Percentiles rank a stretch among this genome's conserved stretches.
phyloP scores from a whole-genome alignment of 2,888 invertebrate genomes.

The Elaeidobius kamerunicus region DNA sequence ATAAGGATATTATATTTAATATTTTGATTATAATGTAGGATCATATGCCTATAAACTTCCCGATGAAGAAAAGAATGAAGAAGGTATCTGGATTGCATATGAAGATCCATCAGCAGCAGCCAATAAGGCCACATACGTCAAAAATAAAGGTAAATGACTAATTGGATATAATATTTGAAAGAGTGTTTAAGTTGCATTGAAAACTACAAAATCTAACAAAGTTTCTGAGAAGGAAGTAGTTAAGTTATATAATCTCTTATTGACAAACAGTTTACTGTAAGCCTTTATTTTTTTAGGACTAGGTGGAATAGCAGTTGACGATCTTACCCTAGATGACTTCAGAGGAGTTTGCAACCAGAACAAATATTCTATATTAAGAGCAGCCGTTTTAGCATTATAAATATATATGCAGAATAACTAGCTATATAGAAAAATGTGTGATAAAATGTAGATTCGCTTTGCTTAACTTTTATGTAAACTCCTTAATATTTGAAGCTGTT shows the following conservation, averaged over 20 bases:
- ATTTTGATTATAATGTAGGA: constrained; percentile 49
- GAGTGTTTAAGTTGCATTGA: too few species aligned
- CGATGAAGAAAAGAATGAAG: constrained; percentile 57
- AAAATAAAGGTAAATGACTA: constrained; percentile 61
- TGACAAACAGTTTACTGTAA: too few species aligned
- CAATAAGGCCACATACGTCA: constrained; percentile 68
- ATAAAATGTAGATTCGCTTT: constrained; percentile 15
- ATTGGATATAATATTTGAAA: too few species aligned
- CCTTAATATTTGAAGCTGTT: too few species aligned
- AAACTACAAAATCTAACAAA: too few species aligned
- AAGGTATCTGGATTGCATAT: constrained; percentile 77
- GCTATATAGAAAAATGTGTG: constrained; percentile 13
- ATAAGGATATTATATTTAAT: too few species aligned
- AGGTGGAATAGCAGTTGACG: constrained; percentile 73
- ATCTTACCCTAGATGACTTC: constrained; percentile 75
- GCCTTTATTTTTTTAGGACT: constrained; percentile 47
- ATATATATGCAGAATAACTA: constrained; percentile 3
- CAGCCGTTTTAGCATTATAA: constrained; percentile 49
- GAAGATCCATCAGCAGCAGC: constrained; percentile 77
- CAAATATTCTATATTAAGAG: constrained; percentile 71
- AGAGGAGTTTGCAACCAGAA: constrained; percentile 70
- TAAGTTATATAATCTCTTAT: too few species aligned
- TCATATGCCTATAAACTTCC: constrained; percentile 74
- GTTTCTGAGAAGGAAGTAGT: too few species aligned
- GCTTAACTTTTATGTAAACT: constrained; percentile 1